Percentiles rank a stretch among this genome's conserved stretches.
Conservation (phyloP, 2,888 invertebrate species). For the Apotomis turbidana region DNA sequence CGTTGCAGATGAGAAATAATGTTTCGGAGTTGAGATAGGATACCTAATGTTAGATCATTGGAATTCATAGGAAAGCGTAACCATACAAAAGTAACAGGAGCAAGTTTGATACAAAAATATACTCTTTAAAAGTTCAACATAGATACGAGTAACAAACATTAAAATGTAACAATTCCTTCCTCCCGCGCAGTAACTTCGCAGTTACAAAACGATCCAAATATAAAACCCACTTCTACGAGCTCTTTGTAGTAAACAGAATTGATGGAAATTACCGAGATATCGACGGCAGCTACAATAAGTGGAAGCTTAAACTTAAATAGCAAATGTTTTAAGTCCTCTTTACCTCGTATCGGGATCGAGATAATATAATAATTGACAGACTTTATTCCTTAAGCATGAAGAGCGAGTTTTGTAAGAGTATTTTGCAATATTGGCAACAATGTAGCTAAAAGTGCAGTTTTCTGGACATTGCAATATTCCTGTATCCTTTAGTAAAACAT, state of each 20-base stretch:
- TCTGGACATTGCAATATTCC: constrained; percentile 15
- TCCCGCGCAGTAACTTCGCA: neutral
- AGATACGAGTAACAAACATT: neutral
- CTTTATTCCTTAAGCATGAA: neutral
- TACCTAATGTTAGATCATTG: no score
- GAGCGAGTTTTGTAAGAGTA: neutral
- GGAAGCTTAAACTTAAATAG: constrained; percentile 8
- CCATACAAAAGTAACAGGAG: no score
- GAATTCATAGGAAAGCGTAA: no score
- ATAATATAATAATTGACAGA: neutral
- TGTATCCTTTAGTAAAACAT: constrained; percentile 6
- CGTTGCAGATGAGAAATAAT: no score
- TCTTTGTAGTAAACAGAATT: constrained; percentile 34
- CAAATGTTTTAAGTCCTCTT: constrained; percentile 2
- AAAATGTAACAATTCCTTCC: neutral
- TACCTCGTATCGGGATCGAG: constrained; percentile 2
- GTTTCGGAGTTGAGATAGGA: no score
- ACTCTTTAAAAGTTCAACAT: no score
- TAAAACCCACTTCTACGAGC: constrained; percentile 28
- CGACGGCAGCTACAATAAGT: neutral
- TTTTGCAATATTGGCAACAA: neutral
- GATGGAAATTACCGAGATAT: constrained; percentile 37
- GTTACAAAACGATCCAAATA: constrained; percentile 32
- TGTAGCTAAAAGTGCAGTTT: constrained; percentile 14
- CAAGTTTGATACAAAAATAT: no score